A percentile compares a stretch with the other conserved stretches of the same genome.
phyloP scores from a whole-genome alignment of 2,797 vertebrate genomes.

The Petrocephalus schoutedeni region DNA sequence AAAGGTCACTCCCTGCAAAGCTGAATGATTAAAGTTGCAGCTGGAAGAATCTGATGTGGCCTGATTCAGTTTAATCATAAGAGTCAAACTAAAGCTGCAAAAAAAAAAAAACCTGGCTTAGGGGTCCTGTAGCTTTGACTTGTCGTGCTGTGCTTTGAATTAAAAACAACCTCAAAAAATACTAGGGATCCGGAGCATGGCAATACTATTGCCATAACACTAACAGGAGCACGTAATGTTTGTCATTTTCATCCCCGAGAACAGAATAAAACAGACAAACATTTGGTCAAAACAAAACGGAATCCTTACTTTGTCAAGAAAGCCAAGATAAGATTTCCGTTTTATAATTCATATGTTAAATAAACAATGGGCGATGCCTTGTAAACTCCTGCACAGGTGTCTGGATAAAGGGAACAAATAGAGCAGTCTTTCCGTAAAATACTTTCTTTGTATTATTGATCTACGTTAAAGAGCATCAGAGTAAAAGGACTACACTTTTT shows the following conservation, averaged over 20 bases:
- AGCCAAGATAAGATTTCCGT: slow-evolving; percentile 51
- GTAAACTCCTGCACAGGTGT: slow-evolving; percentile 45
- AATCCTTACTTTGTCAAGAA: slow-evolving; percentile 59
- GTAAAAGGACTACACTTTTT: slow-evolving; percentile 48
- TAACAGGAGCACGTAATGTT: slow-evolving; percentile 40
- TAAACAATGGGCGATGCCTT: slow-evolving; percentile 55
- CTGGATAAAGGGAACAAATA: slow-evolving; percentile 43
- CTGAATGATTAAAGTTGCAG: slow-evolving; percentile 10
- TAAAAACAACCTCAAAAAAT: slow-evolving; percentile 42
- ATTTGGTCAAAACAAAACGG: slow-evolving; percentile 42
- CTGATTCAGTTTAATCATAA: slow-evolving; percentile 21
- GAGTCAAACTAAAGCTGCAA: slow-evolving; percentile 7
- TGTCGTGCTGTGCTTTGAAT: slow-evolving; percentile 39
- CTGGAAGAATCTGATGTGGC: slow-evolving; percentile 11
- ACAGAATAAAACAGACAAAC: slow-evolving; percentile 49
- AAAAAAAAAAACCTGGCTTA: slow-evolving; percentile 14
- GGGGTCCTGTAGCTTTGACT: slow-evolving; percentile 34
- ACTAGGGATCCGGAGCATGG: slow-evolving; percentile 33
- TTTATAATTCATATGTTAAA: slow-evolving; percentile 72
- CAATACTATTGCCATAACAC: slow-evolving; percentile 45
- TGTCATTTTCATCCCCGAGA: slow-evolving; percentile 46
- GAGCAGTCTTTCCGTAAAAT: slow-evolving; percentile 26
- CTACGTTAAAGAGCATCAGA: slow-evolving; percentile 51
- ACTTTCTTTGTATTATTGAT: slow-evolving; percentile 54
- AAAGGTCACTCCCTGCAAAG: background rate